These are phyloP conservation scores for Syrphus vitripennis DNA, from an alignment of 2,888 invertebrate genomes.

Conservation along the genomic window DNA sequence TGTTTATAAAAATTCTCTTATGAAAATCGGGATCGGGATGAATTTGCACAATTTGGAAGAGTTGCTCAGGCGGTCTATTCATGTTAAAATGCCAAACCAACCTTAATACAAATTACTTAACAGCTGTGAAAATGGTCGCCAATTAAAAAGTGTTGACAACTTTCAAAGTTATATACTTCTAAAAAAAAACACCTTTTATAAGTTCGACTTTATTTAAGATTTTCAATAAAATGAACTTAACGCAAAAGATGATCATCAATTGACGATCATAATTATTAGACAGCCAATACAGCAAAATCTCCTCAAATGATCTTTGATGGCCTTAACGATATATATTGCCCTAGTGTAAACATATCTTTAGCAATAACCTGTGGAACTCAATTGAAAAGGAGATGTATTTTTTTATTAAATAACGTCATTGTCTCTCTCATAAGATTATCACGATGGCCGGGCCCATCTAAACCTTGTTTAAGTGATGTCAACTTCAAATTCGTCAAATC, in stretches of 20 bases:
- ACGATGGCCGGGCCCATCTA: constrained; percentile 63
- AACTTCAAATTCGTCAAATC: constrained; percentile 59
- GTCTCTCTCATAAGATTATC: constrained; percentile 46
- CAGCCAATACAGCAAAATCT: constrained; percentile 24
- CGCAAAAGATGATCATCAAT: constrained; percentile 33
- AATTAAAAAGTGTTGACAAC: no score
- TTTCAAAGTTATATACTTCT: no score
- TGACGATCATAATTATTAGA: constrained; percentile 46
- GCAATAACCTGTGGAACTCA: background rate
- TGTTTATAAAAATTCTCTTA: no score
- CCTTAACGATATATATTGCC: constrained; percentile 33
- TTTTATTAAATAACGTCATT: constrained; percentile 47
- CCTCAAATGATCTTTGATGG: constrained; percentile 52
- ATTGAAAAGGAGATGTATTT: constrained; percentile 24
- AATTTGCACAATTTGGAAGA: no score
- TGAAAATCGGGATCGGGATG: no score
- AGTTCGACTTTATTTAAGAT: background rate
- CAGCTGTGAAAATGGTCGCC: no score
- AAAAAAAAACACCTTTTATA: no score
- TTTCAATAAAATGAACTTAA: background rate
- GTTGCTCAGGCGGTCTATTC: no score
- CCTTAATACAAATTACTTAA: no score
- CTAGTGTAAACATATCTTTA: background rate
- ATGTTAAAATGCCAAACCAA: no score
- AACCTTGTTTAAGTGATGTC: constrained; percentile 30